Conservation (phyloP, 2,797 vertebrate species). For the Coendou prehensilis region DNA sequence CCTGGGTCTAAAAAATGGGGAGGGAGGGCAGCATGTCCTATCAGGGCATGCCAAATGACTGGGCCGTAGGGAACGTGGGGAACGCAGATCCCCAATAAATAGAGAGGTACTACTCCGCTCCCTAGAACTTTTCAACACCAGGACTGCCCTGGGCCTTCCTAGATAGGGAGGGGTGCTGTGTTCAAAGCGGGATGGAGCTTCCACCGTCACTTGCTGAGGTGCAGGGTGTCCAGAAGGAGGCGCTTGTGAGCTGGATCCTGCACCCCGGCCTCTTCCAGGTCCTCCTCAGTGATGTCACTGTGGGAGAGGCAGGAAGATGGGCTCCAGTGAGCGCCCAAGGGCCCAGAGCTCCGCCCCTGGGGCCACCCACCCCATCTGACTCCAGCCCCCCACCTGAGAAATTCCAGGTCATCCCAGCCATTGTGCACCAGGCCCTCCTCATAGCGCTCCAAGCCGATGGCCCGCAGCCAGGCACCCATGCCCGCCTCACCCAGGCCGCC, state of each 20-base stretch:
- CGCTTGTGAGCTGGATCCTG: slow-evolving; percentile 94
- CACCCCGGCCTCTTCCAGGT: slow-evolving; percentile 97
- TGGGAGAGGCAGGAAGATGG: neutral
- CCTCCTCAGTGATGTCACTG: slow-evolving; percentile 98
- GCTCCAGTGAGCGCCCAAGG: rapidly evolving
- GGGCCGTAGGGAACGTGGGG: slow-evolving; percentile 50
- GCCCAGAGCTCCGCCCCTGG: neutral
- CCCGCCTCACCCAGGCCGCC: slow-evolving; percentile 92
- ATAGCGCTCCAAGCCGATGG: slow-evolving; percentile 95
- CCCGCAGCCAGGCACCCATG: slow-evolving; percentile 96
- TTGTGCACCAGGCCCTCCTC: slow-evolving; percentile 97
- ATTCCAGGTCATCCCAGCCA: slow-evolving; percentile 98
- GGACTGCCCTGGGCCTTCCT: neutral
- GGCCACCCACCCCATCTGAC: neutral
- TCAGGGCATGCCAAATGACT: slow-evolving; percentile 39
- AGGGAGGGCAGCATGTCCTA: neutral
- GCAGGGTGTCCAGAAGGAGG: slow-evolving; percentile 94
- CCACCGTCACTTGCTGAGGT: slow-evolving; percentile 89
- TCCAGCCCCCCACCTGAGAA: slow-evolving; percentile 93
- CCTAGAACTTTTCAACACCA: slow-evolving; percentile 16
- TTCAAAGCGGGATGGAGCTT: neutral
- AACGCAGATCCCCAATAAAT: slow-evolving; percentile 80
- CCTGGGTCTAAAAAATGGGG: neutral
- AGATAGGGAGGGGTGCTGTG: neutral
- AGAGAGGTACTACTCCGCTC: slow-evolving; percentile 51